phyloP scores from a whole-genome alignment of 2,113 vertebrate genomes.

The Bubo blakistoni region DNA sequence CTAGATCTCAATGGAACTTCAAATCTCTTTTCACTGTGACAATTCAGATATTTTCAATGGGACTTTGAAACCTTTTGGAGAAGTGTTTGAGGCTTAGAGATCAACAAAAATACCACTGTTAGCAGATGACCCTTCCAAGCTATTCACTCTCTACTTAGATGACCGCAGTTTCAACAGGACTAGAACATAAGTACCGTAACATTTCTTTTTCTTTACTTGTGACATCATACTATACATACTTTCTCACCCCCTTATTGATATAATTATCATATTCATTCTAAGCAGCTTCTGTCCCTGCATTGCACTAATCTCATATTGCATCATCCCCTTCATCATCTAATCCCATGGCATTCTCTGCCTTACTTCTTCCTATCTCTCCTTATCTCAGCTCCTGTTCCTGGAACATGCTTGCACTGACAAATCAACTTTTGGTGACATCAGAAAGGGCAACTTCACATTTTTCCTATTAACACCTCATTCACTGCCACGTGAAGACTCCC shows the following conservation, averaged over 20 bases:
- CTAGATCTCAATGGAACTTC: background rate
- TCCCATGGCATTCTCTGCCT: background rate
- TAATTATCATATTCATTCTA: background rate
- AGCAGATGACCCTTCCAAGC: background rate
- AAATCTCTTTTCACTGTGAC: background rate
- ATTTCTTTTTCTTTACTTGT: background rate
- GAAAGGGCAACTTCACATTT: background rate
- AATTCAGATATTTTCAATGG: background rate
- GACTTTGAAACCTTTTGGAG: background rate
- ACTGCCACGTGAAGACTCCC: background rate
- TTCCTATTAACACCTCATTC: background rate
- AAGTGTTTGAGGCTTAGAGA: background rate
- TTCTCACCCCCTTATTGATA: background rate
- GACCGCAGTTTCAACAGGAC: background rate
- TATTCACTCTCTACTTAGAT: background rate
- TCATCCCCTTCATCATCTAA: background rate
- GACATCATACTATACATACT: background rate
- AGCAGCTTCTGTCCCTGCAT: background rate
- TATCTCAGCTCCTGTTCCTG: background rate
- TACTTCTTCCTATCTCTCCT: background rate
- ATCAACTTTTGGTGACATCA: background rate
- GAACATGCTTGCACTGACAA: background rate
- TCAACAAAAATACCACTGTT: background rate
- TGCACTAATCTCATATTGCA: background rate
- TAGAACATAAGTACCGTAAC: background rate